These are phyloP conservation scores for Trachymyrmex septentrionalis DNA, from an alignment of 1,140 invertebrate genomes.

Conservation along the genomic window DNA sequence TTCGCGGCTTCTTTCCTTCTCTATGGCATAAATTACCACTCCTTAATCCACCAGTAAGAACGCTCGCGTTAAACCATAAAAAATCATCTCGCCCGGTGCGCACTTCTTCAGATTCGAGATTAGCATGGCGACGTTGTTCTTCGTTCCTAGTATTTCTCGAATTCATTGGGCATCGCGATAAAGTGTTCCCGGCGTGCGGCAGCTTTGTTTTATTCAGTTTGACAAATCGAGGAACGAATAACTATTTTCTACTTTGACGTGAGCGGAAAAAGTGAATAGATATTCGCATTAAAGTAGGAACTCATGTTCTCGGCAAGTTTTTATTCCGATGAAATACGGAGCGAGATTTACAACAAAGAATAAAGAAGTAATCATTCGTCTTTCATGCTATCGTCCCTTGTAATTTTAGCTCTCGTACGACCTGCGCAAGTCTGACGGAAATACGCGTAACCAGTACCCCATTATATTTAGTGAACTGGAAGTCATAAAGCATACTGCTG, in stretches of 20 bases:
- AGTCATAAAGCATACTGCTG: slow-evolving; percentile 49
- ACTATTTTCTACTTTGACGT: slow-evolving; percentile 7
- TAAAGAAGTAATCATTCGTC: background rate
- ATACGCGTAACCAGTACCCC: slow-evolving; percentile 3
- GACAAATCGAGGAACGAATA: slow-evolving; percentile 39
- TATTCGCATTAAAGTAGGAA: slow-evolving; percentile 7
- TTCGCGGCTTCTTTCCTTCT: slow-evolving; percentile 49
- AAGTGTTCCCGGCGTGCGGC: slow-evolving; percentile 2
- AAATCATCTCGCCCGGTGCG: slow-evolving; percentile 61
- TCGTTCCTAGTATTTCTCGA: slow-evolving; percentile 43
- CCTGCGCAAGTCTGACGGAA: slow-evolving; percentile 27
- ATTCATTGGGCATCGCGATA: slow-evolving; percentile 40
- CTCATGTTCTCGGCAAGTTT: background rate
- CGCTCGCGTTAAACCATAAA: slow-evolving; percentile 53
- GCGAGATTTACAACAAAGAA: background rate
- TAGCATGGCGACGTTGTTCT: slow-evolving; percentile 70
- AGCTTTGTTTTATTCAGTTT: slow-evolving; percentile 16
- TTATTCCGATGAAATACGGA: background rate
- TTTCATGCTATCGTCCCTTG: background rate
- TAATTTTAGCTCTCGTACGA: slow-evolving; percentile 24
- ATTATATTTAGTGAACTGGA: slow-evolving; percentile 55
- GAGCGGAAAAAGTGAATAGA: background rate
- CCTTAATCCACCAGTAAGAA: slow-evolving; percentile 70
- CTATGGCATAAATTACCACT: slow-evolving; percentile 71
- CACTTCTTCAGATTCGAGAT: slow-evolving; percentile 66